These are phyloP conservation scores for Heliconius eleuchia DNA, from an alignment of 1,140 invertebrate genomes.

Conservation along the genomic window DNA sequence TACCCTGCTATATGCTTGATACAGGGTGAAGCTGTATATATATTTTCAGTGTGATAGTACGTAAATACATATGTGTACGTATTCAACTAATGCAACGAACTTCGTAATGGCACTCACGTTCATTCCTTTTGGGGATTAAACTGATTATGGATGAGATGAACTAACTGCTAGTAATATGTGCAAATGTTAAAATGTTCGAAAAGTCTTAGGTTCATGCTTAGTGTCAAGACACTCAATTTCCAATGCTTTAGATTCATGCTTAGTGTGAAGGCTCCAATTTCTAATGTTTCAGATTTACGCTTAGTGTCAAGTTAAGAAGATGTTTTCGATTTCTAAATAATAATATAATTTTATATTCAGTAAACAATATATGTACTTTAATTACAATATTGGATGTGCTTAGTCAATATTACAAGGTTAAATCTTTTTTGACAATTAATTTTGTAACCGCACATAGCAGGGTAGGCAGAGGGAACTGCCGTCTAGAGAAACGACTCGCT, in stretches of 20 bases:
- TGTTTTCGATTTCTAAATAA: too few species aligned
- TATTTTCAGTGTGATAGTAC: neutral
- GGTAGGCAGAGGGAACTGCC: too few species aligned
- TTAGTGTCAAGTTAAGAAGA: neutral
- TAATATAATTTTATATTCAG: neutral
- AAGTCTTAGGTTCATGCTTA: neutral
- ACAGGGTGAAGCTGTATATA: too few species aligned
- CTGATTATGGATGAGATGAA: neutral
- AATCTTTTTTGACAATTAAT: neutral
- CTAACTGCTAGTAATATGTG: neutral
- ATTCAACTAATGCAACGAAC: neutral
- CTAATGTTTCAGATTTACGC: too few species aligned
- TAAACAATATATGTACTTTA: neutral
- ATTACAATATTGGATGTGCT: neutral
- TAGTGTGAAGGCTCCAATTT: too few species aligned
- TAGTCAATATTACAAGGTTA: neutral
- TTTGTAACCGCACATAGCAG: too few species aligned
- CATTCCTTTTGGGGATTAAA: conserved; percentile 12
- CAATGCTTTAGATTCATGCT: too few species aligned
- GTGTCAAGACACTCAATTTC: too few species aligned
- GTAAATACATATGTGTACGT: neutral
- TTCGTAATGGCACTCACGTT: conserved; percentile 10
- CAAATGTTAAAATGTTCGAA: conserved; percentile 1
- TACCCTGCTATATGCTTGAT: too few species aligned
- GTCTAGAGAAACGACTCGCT: too few species aligned